A percentile compares a stretch with the other conserved stretches of the same genome.
These are phyloP conservation scores for Neosilurus hyrtlii DNA, from an alignment of 2,797 vertebrate genomes.

Conservation along the genomic window DNA sequence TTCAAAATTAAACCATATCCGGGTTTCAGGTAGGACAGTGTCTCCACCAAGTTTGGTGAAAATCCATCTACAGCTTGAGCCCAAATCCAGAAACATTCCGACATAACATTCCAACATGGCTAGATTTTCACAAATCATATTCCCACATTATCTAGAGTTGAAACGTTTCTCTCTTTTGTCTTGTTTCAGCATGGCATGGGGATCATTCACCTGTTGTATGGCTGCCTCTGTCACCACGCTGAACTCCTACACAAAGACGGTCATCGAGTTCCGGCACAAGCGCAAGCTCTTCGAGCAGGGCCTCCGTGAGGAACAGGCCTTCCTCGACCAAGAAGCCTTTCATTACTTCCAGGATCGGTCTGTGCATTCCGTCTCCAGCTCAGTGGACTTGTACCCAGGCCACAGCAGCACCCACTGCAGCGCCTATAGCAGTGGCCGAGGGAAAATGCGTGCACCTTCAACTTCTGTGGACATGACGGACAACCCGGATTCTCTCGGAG, in stretches of 20 bases:
- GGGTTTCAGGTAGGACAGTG: too few relatives aligned
- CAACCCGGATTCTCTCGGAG: constrained; percentile 72
- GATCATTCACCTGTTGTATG: constrained; percentile 97
- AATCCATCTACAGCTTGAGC: too few relatives aligned
- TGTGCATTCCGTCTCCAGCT: constrained; percentile 74
- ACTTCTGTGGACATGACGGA: constrained; percentile 68
- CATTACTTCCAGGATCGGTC: constrained; percentile 90
- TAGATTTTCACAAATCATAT: neutral
- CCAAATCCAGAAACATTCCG: neutral
- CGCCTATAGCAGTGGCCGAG: constrained; percentile 57
- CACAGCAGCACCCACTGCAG: constrained; percentile 59
- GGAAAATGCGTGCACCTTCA: constrained; percentile 64
- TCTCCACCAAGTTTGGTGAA: too few relatives aligned
- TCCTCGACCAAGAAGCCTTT: constrained; percentile 87
- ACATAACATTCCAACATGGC: neutral
- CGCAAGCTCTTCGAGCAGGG: constrained; percentile 91
- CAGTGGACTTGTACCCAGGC: constrained; percentile 70
- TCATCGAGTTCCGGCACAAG: constrained; percentile 95
- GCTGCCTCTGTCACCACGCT: constrained; percentile 95
- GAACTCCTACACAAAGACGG: constrained; percentile 97
- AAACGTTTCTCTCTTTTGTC: constrained; percentile 12
- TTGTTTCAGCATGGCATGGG: constrained; percentile 87
- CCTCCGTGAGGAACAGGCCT: constrained; percentile 87
- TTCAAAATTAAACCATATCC: too few relatives aligned
- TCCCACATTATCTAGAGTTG: too few relatives aligned